Percentiles rank a stretch among this genome's conserved stretches.
Conservation (phyloP, 2,797 vertebrate genomes). For the Sarcophilus harrisii region DNA sequence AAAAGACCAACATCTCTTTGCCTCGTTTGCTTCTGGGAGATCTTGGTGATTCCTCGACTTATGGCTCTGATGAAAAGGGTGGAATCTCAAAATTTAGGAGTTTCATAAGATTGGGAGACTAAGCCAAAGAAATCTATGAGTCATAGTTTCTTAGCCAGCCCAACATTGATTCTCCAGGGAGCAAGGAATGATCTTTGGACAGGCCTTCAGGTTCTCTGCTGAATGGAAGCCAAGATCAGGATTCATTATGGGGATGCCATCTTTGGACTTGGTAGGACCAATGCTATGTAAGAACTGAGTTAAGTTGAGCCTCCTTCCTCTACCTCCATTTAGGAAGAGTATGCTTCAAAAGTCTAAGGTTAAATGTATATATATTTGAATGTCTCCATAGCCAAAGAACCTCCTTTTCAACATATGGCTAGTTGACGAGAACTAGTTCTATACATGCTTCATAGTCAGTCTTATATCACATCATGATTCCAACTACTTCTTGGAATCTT, state of each 20-base stretch:
- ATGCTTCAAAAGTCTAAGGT: background rate
- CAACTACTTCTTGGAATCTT: background rate
- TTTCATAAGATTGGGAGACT: background rate
- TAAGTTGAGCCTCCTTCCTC: background rate
- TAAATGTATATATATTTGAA: background rate
- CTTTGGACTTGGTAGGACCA: background rate
- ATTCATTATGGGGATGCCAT: background rate
- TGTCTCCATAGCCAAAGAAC: background rate
- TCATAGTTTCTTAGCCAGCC: background rate
- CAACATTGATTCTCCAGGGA: background rate
- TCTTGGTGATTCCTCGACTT: background rate
- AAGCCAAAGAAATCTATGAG: background rate
- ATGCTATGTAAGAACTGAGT: background rate
- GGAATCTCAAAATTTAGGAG: background rate
- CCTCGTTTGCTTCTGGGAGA: background rate
- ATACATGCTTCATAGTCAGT: background rate
- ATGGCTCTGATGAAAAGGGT: background rate
- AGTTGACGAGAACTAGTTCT: background rate
- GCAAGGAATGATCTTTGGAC: background rate
- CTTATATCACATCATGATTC: background rate
- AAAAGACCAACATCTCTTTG: background rate
- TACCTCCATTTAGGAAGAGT: background rate
- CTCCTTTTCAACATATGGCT: background rate
- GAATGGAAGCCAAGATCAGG: background rate
- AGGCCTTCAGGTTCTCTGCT: background rate